Evolutionary conservation across 2,888 invertebrate genomes (phyloP).

Genomic region (Euplagia quadripunctaria): DNA sequence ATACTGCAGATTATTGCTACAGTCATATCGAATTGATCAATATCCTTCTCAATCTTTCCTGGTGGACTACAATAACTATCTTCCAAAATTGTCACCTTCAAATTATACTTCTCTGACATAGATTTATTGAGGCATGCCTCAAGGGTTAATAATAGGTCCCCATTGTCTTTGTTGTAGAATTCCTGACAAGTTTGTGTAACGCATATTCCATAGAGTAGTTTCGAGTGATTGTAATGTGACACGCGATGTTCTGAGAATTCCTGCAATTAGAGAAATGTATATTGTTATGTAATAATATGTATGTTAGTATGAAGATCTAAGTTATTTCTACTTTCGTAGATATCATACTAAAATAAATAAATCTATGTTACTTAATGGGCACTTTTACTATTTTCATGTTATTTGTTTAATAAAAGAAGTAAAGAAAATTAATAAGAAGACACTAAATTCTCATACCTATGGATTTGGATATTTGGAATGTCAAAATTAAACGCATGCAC

Average conservation of each 20-base stretch:
- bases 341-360: too few relatives aligned
- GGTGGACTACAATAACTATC: conserved; percentile 22
- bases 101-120: conserved; percentile 28
- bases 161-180: conserved; percentile 48
- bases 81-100: conserved; percentile 32
- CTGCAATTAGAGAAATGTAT: too few relatives aligned
- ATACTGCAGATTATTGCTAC: conserved; percentile 16
- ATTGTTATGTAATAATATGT: too few relatives aligned
- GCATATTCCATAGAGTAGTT: conserved; percentile 73
- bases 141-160: conserved; percentile 32
- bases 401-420: too few relatives aligned
- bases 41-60: conserved; percentile 10
- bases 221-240: conserved; percentile 77
- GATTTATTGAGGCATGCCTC: conserved; percentile 47
- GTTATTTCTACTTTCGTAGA: too few relatives aligned
- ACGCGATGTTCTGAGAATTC: conserved; percentile 68
- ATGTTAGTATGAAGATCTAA: too few relatives aligned
- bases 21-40: conserved; percentile 23
- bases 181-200: conserved; percentile 67
- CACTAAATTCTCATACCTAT: too few relatives aligned
- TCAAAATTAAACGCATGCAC: too few relatives aligned
- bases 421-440: too few relatives aligned
- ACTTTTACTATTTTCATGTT: too few relatives aligned
- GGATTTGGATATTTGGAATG: too few relatives aligned
- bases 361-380: too few relatives aligned